Base-by-base conservation (phyloP, 2,888 invertebrate genomes). In the Anthrax anthrax region DNA sequence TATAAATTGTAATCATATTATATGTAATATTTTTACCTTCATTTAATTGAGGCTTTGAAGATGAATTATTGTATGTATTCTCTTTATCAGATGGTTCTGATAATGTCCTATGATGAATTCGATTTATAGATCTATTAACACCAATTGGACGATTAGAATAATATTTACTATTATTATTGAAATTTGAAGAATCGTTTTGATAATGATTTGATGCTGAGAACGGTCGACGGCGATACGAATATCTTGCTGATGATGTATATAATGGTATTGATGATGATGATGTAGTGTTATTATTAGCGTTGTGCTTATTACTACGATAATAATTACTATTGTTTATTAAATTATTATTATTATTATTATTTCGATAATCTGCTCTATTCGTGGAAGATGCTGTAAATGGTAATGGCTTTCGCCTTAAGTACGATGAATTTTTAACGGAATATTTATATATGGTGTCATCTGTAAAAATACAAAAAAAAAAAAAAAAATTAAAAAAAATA, bases 41-140 rank as follows among this genome's bases (percentile, higher is more conserved):
- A 50, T 53, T 53, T 42, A 54, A 53, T 43, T 41, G 41, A 18
- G 52, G 50, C 49, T 51, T 53, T 18, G 44, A 39, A 40, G 42
- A 36, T 23, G 23, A 23, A 6, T 4, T 6, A 6, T 6, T 23
- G 8, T 8, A 23, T 27, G 39, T 32, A 43, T 51, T 47, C 12
- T 42, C 44, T 44, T 43, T 42, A 47, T 46, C 44, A 16, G 18
- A 41, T 14, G 43, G 18, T 23, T 42, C 39, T 32, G 47, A 27
- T 37, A 14, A 27, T 29, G 37, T 37, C 12, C 34, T 18, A 36
- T 36, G 34, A 32, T 32, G 18, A 13, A 13, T 18, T 32, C 38
- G 46, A 41, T 41, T 27, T 13, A 18, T 27, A 2, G 17, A 18
- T 10, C 41, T 18, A 5, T 18, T 34, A 40, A 19, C 23, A 18